These are phyloP conservation scores for Phoenicopterus ruber DNA, from an alignment of 2,113 vertebrate species.

Conservation along the genomic window DNA sequence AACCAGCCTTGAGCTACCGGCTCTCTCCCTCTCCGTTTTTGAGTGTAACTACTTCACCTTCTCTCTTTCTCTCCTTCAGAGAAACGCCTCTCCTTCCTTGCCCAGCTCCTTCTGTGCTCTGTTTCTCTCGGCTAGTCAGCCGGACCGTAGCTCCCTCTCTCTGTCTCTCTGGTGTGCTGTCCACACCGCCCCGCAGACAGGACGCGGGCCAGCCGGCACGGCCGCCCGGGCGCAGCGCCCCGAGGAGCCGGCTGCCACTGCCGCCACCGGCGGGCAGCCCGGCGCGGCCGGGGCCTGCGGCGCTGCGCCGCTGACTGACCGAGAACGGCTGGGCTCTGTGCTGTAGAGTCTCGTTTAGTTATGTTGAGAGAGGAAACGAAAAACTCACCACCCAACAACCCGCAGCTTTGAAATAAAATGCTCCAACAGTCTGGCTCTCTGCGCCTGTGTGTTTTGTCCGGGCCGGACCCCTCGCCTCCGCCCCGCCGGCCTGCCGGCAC, in stretches of 20 bases:
- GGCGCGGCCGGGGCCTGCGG: neutral
- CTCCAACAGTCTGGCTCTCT: slow-evolving; percentile 62
- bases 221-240: neutral
- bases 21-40: slow-evolving; percentile 35
- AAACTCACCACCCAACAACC: neutral
- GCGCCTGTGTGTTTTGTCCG: slow-evolving; percentile 66
- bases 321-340: neutral
- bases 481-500: fast-evolving
- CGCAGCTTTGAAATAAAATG: slow-evolving; percentile 60
- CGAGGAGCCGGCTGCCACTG: neutral
- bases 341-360: neutral
- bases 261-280: neutral
- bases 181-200: slow-evolving; percentile 56
- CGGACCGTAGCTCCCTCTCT: slow-evolving; percentile 18
- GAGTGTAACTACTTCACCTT: slow-evolving; percentile 5
- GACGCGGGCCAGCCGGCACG: neutral
- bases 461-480: fast-evolving
- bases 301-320: neutral
- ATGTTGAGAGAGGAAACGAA: neutral
- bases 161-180: slow-evolving; percentile 77
- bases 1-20: neutral
- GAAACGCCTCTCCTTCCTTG: slow-evolving; percentile 37
- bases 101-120: slow-evolving; percentile 47
- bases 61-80: slow-evolving; percentile 63
- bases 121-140: slow-evolving; percentile 24